These are phyloP conservation scores for Gymnobelideus leadbeateri DNA, from an alignment of 2,113 vertebrate species.

Conservation along the genomic window DNA sequence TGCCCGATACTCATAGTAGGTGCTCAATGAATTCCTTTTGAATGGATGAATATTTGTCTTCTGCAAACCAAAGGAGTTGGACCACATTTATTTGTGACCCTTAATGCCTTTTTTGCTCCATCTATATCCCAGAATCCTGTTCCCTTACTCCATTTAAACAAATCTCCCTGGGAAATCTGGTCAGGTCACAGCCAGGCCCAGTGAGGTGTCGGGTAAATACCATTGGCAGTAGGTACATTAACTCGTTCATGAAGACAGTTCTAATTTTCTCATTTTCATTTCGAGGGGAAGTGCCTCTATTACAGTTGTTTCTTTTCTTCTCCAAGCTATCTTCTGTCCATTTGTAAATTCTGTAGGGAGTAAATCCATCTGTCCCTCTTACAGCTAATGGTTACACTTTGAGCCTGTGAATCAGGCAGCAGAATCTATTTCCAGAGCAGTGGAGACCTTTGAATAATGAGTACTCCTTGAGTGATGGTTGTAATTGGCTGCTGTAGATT, in stretches of 20 bases:
- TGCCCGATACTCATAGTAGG: neutral
- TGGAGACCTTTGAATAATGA: neutral
- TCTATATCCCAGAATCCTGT: neutral
- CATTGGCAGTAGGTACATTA: neutral
- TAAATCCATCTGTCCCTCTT: neutral
- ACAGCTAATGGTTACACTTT: constrained; percentile 2
- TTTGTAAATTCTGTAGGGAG: neutral
- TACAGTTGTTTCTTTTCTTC: neutral
- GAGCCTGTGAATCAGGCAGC: constrained; percentile 25
- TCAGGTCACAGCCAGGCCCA: neutral
- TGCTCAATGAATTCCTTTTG: neutral
- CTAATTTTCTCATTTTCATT: neutral
- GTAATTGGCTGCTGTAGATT: constrained; percentile 20
- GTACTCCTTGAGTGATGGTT: neutral
- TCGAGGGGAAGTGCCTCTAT: neutral
- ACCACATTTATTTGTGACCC: neutral
- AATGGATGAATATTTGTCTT: neutral
- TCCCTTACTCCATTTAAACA: neutral
- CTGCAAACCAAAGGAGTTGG: neutral
- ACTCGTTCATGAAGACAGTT: neutral
- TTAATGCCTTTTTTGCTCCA: neutral
- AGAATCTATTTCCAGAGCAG: constrained; percentile 18
- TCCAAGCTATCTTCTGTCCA: neutral
- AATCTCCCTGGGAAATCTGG: neutral
- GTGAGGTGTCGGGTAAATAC: neutral